Evolutionary conservation across 2,797 vertebrate species (phyloP), one percentile per base, ranked within the genome.

Genomic region (Hafferia zeledoni): DNA sequence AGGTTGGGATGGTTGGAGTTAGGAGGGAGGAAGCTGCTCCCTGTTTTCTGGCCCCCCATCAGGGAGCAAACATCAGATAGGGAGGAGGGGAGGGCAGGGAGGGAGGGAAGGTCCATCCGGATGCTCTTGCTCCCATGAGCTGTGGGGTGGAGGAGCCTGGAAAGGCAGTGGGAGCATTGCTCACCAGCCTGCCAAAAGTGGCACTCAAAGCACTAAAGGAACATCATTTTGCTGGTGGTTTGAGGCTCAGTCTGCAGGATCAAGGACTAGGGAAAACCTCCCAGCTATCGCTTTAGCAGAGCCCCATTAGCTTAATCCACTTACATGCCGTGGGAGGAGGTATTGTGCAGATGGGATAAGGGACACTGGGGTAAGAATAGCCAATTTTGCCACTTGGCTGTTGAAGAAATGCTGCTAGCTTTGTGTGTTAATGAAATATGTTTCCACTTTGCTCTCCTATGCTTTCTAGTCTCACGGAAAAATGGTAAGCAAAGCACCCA

Each of bases 401-500:
- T 83, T 74, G 83, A 81, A 68, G 65, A 67, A 59, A 49, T 30
- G 68, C 72, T 78, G 43, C 68, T 83, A 46, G 53, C 81, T 49
- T 31, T 20, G 61, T 81, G 70, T 83, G 60, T 27, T 89, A 88
- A 76, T 89, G 30, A 80, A 77, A 43, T 64, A 4, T 91, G 3
- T 96, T 95, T 98, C 97, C 97, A 95, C 96, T 98, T 96, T 98
- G 96, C 98, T 97, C 96, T 98, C 98, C 98, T 96, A 98, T 98
- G 99, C 99, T 97, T 98, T 94, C 98, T 97, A 99, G 99, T 99
- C 98, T 50, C 99, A 99, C 59, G 99, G 99, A 98, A 99, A 99
- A 98, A 99, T 99, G 99, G 99, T 99, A 99, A 99, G 99, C 98
- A 83, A 88, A 97, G 97, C 74, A 60, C 41, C 1, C 41, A 7